Evolutionary conservation across 2,113 vertebrate genomes (phyloP), one percentile per base, ranked within the genome.

Genomic region (Phalacrocorax carbo): DNA sequence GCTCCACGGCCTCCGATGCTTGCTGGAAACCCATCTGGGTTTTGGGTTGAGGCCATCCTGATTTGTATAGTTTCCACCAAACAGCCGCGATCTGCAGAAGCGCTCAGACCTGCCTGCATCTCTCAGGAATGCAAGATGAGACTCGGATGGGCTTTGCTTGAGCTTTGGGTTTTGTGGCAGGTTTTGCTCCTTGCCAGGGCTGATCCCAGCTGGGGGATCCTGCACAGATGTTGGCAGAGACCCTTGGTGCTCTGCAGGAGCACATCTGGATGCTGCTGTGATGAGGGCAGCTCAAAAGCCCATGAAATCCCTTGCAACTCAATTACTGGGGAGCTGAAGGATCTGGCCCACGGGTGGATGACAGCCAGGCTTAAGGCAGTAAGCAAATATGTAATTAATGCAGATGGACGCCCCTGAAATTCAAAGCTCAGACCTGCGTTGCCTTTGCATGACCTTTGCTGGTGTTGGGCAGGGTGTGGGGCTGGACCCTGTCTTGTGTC

Each of bases 331-430:
- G 26, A 38, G 52, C 42, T 72, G 40, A 20, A 11, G 2, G 44
- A 11, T 27, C n/a, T 54, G 9, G 6, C 9, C 11, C 7, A 0
- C 0, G 3, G 10, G 7, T 20, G 46, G 42, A 1, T 2, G 6
- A 19, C 29, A 72, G 25, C 64, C 52, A 18, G 46, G 29, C 29
- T 69, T 7, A 12, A 55, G 54, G 29, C 54, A 73, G 46, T 17
- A 29, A 38, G 42, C 7, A 38, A 29, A 14, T 4, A 0, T 1
- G 23, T 18, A 5, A 20, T 32, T 19, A 14, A 27, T 17, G n/a
- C 36, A 29, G 26, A 2, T 8, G 49, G n/a, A 58, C 11, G 1
- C 11, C 25, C 21, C 57, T 6, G 32, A 64, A 79, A 44, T 9
- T 30, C 29, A 5, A 1, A 30, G 40, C 18, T 49, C 25, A 12